These are phyloP conservation scores for sheep (Ovis aries) DNA, from an alignment of 2,113 vertebrate species.

Conservation along the genomic window ARS-UI_Ramb_v3.0 NC_056064.1:32191001-32191500, in stretches of 20 bases:
- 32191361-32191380: neutral
- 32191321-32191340: neutral
- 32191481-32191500: neutral
- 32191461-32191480: neutral
- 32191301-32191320: neutral
- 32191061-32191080: neutral
- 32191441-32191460: neutral
- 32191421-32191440: neutral
- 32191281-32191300: neutral
- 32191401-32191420: neutral
- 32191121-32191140: neutral
- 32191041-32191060: fast-evolving
- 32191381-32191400: neutral
- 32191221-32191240: neutral
- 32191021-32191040: neutral
- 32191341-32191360: neutral
- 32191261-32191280: neutral
- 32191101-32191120: neutral
- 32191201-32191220: neutral
- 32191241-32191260: neutral
- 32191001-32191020: neutral
- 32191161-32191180: neutral
- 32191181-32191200: neutral
- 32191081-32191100: neutral
- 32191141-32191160: neutral